Conservation (phyloP, 2,113 vertebrate species). For the Mus musculus region GRCm39 chr10:117678501-117679000, state of each 20-base stretch:
- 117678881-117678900: neutral
- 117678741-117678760: slow-evolving; percentile 41
- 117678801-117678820: neutral
- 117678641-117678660: slow-evolving; percentile 34
- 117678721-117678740: slow-evolving; percentile 46
- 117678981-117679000: no score
- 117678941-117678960: neutral
- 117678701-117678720: neutral
- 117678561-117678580: slow-evolving; percentile 23
- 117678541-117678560: neutral
- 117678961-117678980: neutral
- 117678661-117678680: slow-evolving; percentile 22
- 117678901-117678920: neutral
- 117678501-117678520: neutral
- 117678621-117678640: neutral
- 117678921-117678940: neutral
- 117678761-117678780: neutral
- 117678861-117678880: neutral
- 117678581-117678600: slow-evolving; percentile 27
- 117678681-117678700: slow-evolving; percentile 7
- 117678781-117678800: neutral
- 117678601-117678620: slow-evolving; percentile 35
- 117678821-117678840: neutral
- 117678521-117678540: no score
- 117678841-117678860: neutral